Evolutionary conservation across 2,113 vertebrate species (phyloP), one percentile per base, ranked within the genome.

Genomic region (Heptranchias perlo): DNA sequence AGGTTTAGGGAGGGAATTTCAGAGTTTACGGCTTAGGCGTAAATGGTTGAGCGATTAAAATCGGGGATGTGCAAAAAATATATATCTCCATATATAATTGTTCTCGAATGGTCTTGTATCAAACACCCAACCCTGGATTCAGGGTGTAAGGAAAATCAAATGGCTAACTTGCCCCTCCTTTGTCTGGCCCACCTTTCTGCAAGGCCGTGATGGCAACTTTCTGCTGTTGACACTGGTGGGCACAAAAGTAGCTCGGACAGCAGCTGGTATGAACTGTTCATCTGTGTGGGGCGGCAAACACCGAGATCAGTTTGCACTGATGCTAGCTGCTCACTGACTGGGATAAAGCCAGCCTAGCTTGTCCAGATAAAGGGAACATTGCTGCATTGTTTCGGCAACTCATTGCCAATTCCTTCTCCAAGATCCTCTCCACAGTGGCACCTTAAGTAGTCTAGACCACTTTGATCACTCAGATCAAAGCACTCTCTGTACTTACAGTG

Each of bases 391-490:
- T 94, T 95, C 14, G 62, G 44, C 93, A 62, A 14, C 92, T 67
- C 44, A 13, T 95, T 31, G 39, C 94, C 94, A 95, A 47, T 25
- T 16, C 28, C 94, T 49, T 67, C 64, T 95, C 94, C 94, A 95
- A 31, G 44, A 95, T 52, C 47, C 44, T 69, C 64, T 49, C 44
- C 25, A 73, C 44, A 52, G 65, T 65, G 65, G 64, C 44, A 69
- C 94, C 65, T 67, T 69, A 69, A 95, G 94, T 69, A 31, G 64
- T 69, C 65, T 69, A 35, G 94, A 73, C 65, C 44, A 69, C 93
- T 95, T 95, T 95, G 93, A 95, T 95, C 93, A 67, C 18, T 69
- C 44, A 95, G 65, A 69, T 95, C 94, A 95, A 95, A 95, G 94
- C 94, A 73, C 64, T 1, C 65, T 95, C 47, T 73, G 94, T 69